Percentiles rank a stretch among this genome's conserved stretches.
These are phyloP conservation scores for Trematomus loennbergii DNA, from an alignment of 2,113 vertebrate genomes.

Conservation along the genomic window DNA sequence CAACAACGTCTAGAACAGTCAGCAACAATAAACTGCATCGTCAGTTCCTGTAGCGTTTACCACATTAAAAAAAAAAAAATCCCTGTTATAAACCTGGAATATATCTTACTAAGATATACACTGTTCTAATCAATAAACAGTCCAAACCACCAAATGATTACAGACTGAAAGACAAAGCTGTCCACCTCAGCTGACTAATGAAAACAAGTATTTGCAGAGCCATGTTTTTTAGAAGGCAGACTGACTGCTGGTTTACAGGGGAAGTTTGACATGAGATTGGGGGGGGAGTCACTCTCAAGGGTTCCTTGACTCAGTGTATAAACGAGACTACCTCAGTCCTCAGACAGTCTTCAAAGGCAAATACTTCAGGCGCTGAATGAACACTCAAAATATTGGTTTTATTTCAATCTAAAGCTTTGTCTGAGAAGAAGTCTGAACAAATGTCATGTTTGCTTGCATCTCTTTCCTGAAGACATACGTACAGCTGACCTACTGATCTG, in stretches of 20 bases:
- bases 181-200: constrained; percentile 2
- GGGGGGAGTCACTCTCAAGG: background rate
- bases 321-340: constrained; percentile 20
- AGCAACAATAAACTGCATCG: background rate
- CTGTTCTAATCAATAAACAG: background rate
- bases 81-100: background rate
- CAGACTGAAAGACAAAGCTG: background rate
- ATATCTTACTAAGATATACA: background rate
- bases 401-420: constrained; percentile 7
- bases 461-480: background rate
- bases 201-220: background rate
- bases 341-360: background rate
- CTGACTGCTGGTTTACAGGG: constrained; percentile 9
- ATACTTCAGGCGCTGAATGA: background rate
- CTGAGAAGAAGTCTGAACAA: constrained; percentile 3
- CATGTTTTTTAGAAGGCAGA: constrained; percentile 25
- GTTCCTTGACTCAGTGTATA: constrained; percentile 34
- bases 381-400: constrained; percentile 7
- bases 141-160: background rate
- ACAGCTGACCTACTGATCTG: background rate
- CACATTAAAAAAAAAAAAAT: background rate
- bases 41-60: constrained; percentile 1
- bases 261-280: constrained; percentile 26
- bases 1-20: background rate
- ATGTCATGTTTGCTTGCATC: background rate